Evolutionary conservation across 2,888 invertebrate species (phyloP).

Genomic region (Cephus nigrinus): DNA sequence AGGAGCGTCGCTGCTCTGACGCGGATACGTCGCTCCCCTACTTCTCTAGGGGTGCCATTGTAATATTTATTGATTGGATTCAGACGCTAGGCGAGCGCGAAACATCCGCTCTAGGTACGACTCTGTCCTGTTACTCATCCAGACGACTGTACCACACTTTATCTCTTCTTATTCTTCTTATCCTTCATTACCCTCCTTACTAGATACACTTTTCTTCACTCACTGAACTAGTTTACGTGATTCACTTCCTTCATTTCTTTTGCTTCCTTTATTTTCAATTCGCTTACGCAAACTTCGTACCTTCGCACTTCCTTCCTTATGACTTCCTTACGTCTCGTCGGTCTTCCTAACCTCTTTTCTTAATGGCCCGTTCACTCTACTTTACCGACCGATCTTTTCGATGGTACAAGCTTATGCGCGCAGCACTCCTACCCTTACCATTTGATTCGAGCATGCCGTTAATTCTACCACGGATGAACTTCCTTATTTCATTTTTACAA

Average conservation of each 20-base stretch:
- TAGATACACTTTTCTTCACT: not conserved
- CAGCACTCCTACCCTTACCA: not conserved
- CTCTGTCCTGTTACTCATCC: not conserved
- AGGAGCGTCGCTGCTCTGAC: constrained; percentile 50
- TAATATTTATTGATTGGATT: constrained; percentile 67
- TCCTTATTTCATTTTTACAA: not conserved
- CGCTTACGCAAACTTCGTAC: no score
- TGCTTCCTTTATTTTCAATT: not conserved
- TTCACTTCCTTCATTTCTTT: not conserved
- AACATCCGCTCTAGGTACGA: constrained; percentile 26
- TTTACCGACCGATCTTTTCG: not conserved
- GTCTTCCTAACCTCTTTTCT: not conserved
- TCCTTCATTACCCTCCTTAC: not conserved
- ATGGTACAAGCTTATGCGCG: not conserved
- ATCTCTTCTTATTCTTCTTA: not conserved
- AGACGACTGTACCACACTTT: not conserved
- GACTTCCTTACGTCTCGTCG: not conserved
- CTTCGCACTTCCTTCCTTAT: not conserved
- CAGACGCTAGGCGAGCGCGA: constrained; percentile 54
- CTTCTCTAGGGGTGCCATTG: constrained; percentile 63
- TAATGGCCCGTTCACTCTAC: not conserved
- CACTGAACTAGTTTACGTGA: not conserved
- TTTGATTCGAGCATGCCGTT: not conserved
- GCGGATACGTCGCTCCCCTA: constrained; percentile 47
- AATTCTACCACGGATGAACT: not conserved